Evolutionary conservation across 2,113 vertebrate genomes (phyloP), one percentile per base, ranked within the genome.

Genomic region (Perca schrenkii): DNA sequence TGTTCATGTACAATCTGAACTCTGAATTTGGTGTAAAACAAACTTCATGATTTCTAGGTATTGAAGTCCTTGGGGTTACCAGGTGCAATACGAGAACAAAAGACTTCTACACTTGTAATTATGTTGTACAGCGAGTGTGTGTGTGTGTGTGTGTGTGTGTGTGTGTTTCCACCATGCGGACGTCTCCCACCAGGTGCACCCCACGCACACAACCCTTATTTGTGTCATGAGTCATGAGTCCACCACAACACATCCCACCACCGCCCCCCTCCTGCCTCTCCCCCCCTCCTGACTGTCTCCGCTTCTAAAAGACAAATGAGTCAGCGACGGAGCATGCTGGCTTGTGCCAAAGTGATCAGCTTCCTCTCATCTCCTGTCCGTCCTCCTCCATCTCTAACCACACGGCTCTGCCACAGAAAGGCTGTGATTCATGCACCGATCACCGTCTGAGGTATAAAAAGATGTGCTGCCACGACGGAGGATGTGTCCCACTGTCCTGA

Each of bases 241-340:
- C 25, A 25, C 25, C 25, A 25, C 25, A 25, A 25, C 1, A 25
- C 78, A 68, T 67, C 67, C 64, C 15, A 8, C 78, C 57, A 52
- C 40, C 80, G 12, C 54, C 40, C 40, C 40, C 40, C 36, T 40
- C 8, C 40, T 28, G 7, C 47, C 57, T 3, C 68, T 68, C 13
- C 8, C 72, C 7, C 49, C 47, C 7, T 43, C 14, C 46, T 11
- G 0, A 17, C 67, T 31, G 1, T 57, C 68, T 57, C 66, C 57
- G 14, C 58, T 43, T 86, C 62, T 47, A 83, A 89, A 36, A 84
- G 84, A 82, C 65, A 49, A 84, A 92, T 93, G 93, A 94, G 88
- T 94, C 92, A 94, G 89, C 57, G 57, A n/a, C 36, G 12, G 54
- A 69, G 57, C 66, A 22, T 25, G 75, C 67, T 63, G n/a, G 65